A percentile compares a stretch with the other conserved stretches of the same genome.
These are phyloP conservation scores for Zaprionus gabonicus DNA, from an alignment of 1,140 invertebrate species.

Conservation along the genomic window DNA sequence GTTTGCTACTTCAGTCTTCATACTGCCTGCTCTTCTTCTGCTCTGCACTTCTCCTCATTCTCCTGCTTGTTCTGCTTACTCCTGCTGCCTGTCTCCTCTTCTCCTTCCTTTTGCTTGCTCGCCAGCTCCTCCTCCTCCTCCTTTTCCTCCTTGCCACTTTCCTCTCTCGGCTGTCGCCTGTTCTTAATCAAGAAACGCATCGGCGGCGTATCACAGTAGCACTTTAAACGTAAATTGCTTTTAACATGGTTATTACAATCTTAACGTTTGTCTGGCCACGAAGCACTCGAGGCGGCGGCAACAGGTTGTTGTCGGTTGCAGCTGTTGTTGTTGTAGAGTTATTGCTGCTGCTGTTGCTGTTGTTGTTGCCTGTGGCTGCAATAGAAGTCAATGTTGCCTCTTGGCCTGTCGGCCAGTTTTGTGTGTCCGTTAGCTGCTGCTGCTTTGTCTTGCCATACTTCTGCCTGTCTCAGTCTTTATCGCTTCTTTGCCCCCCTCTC, in stretches of 20 bases:
- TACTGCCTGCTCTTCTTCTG: too few relatives aligned
- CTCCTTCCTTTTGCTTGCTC: neutral
- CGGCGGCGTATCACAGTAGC: slow-evolving; percentile 82
- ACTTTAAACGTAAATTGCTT: slow-evolving; percentile 83
- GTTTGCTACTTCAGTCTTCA: too few relatives aligned
- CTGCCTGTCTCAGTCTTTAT: slow-evolving; percentile 13
- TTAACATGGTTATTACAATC: slow-evolving; percentile 83
- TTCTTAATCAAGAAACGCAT: slow-evolving; percentile 82
- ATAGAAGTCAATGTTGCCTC: slow-evolving; percentile 47
- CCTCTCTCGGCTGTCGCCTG: slow-evolving; percentile 33
- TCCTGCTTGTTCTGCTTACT: neutral
- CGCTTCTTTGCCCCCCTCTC: neutral
- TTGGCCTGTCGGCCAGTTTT: slow-evolving; percentile 9
- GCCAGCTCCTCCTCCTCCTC: neutral
- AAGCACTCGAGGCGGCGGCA: slow-evolving; percentile 71
- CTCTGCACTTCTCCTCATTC: neutral
- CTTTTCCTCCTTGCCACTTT: slow-evolving; percentile 5
- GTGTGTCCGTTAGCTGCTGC: slow-evolving; percentile 41
- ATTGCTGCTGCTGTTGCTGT: slow-evolving; percentile 13
- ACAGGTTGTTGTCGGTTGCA: slow-evolving; percentile 30
- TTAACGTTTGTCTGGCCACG: slow-evolving; percentile 81
- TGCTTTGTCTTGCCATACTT: neutral
- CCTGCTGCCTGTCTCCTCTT: neutral
- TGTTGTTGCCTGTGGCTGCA: slow-evolving; percentile 20
- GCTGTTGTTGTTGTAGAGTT: slow-evolving; percentile 25